A percentile compares a stretch with the other conserved stretches of the same genome.
These are phyloP conservation scores for Myiotriccus ornatus DNA, from an alignment of 2,797 vertebrate species.

Conservation along the genomic window DNA sequence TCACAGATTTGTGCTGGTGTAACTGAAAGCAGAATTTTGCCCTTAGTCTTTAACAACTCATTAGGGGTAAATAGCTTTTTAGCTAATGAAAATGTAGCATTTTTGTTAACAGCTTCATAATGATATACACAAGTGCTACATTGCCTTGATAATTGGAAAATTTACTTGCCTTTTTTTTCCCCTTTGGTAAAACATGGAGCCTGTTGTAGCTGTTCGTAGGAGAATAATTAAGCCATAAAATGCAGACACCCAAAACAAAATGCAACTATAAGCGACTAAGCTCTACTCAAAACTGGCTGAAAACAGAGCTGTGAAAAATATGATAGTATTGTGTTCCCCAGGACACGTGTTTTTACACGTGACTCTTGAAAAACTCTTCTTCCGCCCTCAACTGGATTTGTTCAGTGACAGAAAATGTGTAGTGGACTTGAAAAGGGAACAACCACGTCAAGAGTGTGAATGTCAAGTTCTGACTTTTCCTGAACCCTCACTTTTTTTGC, in stretches of 20 bases:
- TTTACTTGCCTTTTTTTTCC: slow-evolving; percentile 36
- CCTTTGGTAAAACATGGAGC: background rate
- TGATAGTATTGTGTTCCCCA: background rate
- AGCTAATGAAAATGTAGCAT: slow-evolving; percentile 54
- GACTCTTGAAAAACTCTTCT: background rate
- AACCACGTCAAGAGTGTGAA: background rate
- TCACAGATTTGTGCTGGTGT: slow-evolving; percentile 19
- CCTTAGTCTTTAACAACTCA: slow-evolving; percentile 30
- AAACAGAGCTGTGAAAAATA: background rate
- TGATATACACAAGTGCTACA: slow-evolving; percentile 33
- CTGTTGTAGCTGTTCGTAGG: background rate
- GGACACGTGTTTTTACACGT: background rate
- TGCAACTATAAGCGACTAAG: background rate
- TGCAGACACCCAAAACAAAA: slow-evolving; percentile 16
- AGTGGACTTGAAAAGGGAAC: background rate
- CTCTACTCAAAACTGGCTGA: background rate
- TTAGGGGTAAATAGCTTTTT: slow-evolving; percentile 68
- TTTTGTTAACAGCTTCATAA: slow-evolving; percentile 42
- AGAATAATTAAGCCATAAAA: slow-evolving; percentile 54
- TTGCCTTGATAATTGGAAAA: slow-evolving; percentile 36
- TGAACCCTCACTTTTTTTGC: background rate
- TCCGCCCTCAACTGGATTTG: background rate
- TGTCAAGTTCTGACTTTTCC: background rate
- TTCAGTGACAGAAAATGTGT: background rate
- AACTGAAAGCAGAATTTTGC: slow-evolving; percentile 44